A percentile compares a stretch with the other conserved stretches of the same genome.
Conservation (phyloP, 2,113 vertebrate genomes). For the Megaceryle torquata region DNA sequence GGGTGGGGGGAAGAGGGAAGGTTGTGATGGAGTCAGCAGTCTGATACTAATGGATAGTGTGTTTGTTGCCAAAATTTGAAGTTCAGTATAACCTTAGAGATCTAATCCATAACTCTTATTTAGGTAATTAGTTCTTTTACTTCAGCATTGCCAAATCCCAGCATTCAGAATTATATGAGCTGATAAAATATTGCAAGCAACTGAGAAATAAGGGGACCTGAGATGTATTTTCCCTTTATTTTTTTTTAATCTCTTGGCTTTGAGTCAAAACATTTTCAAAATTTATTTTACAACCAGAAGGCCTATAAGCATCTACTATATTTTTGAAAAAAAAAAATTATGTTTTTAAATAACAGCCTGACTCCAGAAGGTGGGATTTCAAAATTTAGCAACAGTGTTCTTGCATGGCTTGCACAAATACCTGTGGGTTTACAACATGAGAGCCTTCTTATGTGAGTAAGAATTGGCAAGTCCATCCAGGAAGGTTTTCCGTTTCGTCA, state of each 20-base stretch:
- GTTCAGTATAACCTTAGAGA: slow-evolving; percentile 31
- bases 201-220: neutral
- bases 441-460: neutral
- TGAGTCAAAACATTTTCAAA: neutral
- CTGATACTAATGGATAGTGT: slow-evolving; percentile 21
- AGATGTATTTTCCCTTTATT: neutral
- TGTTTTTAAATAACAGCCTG: neutral
- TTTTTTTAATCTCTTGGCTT: neutral
- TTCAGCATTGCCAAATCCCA: slow-evolving; percentile 5
- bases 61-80: slow-evolving; percentile 23
- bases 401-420: neutral
- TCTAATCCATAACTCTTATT: slow-evolving; percentile 47
- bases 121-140: slow-evolving; percentile 40
- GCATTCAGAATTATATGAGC: neutral
- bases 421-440: neutral
- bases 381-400: neutral
- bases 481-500: neutral
- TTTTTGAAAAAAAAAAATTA: neutral
- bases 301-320: neutral
- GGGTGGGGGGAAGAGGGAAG: neutral
- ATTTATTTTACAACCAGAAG: neutral
- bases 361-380: neutral
- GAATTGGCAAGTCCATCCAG: neutral
- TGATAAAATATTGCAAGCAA: neutral
- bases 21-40: slow-evolving; percentile 14